Evolutionary conservation across 2,797 vertebrate genomes (phyloP).

Genomic region (Falco peregrinus): DNA sequence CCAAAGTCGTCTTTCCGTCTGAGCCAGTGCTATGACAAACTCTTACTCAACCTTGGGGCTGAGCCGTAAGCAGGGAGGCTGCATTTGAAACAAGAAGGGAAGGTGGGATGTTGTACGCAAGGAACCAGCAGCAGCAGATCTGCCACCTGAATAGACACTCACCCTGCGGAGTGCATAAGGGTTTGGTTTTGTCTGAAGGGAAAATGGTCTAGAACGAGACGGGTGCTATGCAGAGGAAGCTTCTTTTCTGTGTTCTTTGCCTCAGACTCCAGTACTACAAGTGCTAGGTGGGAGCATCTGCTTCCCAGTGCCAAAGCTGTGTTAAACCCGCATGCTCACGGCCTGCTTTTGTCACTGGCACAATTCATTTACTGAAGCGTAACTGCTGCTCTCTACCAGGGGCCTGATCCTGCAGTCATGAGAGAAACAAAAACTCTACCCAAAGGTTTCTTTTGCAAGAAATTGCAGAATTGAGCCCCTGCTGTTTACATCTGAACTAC

Average conservation of each 20-base stretch:
- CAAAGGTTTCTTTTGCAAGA: background rate
- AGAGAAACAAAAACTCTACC: background rate
- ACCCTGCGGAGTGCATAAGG: background rate
- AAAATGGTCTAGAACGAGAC: background rate
- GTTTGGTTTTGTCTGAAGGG: background rate
- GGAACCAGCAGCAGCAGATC: background rate
- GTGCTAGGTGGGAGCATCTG: background rate
- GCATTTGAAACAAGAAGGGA: background rate
- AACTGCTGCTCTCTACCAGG: constrained; percentile 31
- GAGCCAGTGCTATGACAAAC: background rate
- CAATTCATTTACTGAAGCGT: background rate
- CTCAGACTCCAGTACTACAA: background rate
- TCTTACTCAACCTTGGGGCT: background rate
- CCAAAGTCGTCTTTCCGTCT: background rate
- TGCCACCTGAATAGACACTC: background rate
- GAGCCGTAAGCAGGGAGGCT: background rate
- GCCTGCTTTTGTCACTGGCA: background rate
- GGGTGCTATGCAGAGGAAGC: background rate
- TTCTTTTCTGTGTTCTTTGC: background rate
- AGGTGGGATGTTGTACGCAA: background rate
- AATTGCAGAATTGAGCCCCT: background rate
- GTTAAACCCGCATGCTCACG: constrained; percentile 42
- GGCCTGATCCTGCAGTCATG: background rate
- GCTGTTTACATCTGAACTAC: constrained; percentile 27
- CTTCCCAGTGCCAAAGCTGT: constrained; percentile 35